Conservation (phyloP, 2,113 vertebrate species). For the Limnothrissa miodon region DNA sequence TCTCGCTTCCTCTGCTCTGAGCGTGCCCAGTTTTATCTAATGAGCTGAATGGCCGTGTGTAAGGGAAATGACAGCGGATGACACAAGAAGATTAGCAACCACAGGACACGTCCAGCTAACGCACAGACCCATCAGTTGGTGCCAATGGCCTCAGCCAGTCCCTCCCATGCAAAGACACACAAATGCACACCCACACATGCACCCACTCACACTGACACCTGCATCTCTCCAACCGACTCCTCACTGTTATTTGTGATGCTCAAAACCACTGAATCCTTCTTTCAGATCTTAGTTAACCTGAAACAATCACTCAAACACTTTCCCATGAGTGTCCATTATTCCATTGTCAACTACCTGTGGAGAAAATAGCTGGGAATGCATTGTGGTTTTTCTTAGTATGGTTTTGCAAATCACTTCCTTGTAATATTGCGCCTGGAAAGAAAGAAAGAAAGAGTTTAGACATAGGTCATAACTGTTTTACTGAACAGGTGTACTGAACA, state of each 20-base stretch:
- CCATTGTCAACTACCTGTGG: neutral
- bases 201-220: neutral
- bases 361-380: neutral
- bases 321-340: neutral
- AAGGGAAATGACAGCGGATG: conserved; percentile 59
- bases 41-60: conserved; percentile 39
- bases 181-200: conserved; percentile 17
- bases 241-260: neutral
- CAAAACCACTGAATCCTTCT: neutral
- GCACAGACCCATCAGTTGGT: conserved; percentile 50
- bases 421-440: neutral
- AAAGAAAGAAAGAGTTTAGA: neutral
- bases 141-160: conserved; percentile 32
- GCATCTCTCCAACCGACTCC: neutral
- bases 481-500: neutral
- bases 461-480: neutral
- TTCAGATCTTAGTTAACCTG: neutral
- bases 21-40: conserved; percentile 45
- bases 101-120: conserved; percentile 57
- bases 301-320: neutral
- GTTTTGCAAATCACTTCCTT: neutral
- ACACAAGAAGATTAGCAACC: conserved; percentile 61
- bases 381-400: neutral
- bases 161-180: conserved; percentile 20
- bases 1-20: conserved; percentile 49